phyloP scores from a whole-genome alignment of 2,797 vertebrate genomes.

The Nannoperca obscura region DNA sequence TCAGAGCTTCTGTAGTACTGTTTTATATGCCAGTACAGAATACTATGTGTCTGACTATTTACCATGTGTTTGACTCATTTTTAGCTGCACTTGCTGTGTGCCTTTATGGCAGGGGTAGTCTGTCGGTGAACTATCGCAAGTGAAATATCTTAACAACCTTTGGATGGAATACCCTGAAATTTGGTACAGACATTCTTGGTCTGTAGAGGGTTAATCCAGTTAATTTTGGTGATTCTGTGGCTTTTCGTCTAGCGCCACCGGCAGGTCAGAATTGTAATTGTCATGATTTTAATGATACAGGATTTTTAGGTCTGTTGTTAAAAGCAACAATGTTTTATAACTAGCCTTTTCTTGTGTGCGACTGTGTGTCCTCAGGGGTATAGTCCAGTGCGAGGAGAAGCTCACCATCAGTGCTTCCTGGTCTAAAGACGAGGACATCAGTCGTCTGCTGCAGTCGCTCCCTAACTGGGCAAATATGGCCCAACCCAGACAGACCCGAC shows the following conservation, averaged over 20 bases:
- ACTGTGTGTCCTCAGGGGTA: constrained; percentile 81
- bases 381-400: constrained; percentile 96
- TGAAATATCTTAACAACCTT: background rate
- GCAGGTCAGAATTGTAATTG: background rate
- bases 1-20: constrained; percentile 19
- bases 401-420: constrained; percentile 97
- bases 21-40: constrained; percentile 35
- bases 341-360: background rate
- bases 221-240: background rate
- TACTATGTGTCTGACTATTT: background rate
- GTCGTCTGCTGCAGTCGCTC: constrained; percentile 94
- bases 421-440: constrained; percentile 99
- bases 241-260: background rate
- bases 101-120: background rate
- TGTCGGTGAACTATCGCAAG: background rate
- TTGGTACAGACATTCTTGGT: background rate
- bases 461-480: constrained; percentile 98
- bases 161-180: background rate
- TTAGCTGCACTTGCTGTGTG: background rate
- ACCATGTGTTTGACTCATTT: background rate
- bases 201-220: background rate
- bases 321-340: background rate
- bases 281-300: too few relatives aligned
- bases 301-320: background rate
- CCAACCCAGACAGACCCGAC: constrained; percentile 93